These are phyloP conservation scores for Platerodrilus igneus DNA, from an alignment of 2,888 invertebrate genomes.

Conservation along the genomic window DNA sequence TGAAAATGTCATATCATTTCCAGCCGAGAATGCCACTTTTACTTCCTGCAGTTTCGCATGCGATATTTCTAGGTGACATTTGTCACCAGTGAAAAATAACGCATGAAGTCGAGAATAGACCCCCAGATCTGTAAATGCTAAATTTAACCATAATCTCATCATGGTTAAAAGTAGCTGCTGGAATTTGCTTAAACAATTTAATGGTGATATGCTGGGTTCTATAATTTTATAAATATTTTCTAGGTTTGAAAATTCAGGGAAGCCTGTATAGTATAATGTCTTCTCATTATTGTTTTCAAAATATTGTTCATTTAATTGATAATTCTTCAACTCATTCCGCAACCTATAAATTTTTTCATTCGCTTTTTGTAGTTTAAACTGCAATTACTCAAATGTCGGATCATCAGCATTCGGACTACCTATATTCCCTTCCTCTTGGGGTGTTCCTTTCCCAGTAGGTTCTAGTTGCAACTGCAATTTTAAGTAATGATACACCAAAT, in stretches of 20 bases:
- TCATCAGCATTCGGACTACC: too few relatives aligned
- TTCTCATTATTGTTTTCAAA: constrained; percentile 1
- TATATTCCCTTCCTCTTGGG: too few relatives aligned
- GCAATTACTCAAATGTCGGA: background rate
- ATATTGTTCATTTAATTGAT: constrained; percentile 1
- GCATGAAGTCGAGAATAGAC: too few relatives aligned
- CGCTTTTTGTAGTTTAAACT: background rate
- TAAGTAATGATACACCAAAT: too few relatives aligned
- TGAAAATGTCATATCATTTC: too few relatives aligned
- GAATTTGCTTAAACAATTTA: background rate
- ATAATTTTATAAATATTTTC: constrained; percentile 4
- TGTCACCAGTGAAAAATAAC: too few relatives aligned
- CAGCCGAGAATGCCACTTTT: too few relatives aligned
- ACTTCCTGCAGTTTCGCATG: too few relatives aligned
- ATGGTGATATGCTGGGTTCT: background rate
- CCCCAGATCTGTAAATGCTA: constrained; percentile 6
- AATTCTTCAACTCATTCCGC: background rate
- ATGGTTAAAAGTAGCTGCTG: constrained; percentile 2
- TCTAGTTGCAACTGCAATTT: too few relatives aligned
- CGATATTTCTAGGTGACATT: too few relatives aligned
- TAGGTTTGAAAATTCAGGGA: constrained; percentile 2
- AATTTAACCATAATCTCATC: constrained; percentile 7
- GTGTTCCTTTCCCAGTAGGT: too few relatives aligned
- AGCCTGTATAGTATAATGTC: constrained; percentile 3
- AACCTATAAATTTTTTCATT: constrained; percentile 1